phyloP scores from a whole-genome alignment of 2,888 invertebrate species.

The Morpho achilles region DNA sequence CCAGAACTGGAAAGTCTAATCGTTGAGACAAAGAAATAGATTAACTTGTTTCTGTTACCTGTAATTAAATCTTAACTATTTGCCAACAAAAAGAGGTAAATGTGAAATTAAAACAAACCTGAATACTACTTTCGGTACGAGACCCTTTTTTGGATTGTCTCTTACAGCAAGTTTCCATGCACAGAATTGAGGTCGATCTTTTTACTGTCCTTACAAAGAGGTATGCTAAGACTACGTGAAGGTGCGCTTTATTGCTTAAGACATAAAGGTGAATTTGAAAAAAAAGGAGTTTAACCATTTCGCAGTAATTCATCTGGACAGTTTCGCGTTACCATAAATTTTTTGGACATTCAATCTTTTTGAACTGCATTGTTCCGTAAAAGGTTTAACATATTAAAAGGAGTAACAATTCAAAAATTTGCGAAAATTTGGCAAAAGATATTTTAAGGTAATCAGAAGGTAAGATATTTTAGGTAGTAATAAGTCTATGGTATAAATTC shows the following conservation, averaged over 20 bases:
- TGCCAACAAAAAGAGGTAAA: neutral
- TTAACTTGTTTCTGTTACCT: too few species aligned
- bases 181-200: slow-evolving; percentile 34
- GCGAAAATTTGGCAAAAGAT: too few species aligned
- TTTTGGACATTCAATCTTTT: neutral
- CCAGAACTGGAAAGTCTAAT: too few species aligned
- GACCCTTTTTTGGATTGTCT: slow-evolving; percentile 29
- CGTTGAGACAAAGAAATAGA: too few species aligned
- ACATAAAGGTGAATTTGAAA: neutral
- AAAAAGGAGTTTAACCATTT: neutral
- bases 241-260: neutral
- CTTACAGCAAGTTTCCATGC: slow-evolving; percentile 34
- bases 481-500: too few species aligned
- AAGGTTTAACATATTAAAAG: neutral
- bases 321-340: neutral
- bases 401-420: too few species aligned
- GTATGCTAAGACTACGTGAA: slow-evolving; percentile 8
- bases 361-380: slow-evolving; percentile 3
- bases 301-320: too few species aligned
- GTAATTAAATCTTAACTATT: too few species aligned
- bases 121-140: slow-evolving; percentile 28
- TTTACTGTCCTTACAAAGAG: slow-evolving; percentile 30
- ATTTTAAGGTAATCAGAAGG: too few species aligned
- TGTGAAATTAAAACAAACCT: slow-evolving; percentile 23
- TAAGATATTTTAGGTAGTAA: too few species aligned